phyloP scores from a whole-genome alignment of 2,113 vertebrate genomes.

The Periophthalmus modestus region DNA sequence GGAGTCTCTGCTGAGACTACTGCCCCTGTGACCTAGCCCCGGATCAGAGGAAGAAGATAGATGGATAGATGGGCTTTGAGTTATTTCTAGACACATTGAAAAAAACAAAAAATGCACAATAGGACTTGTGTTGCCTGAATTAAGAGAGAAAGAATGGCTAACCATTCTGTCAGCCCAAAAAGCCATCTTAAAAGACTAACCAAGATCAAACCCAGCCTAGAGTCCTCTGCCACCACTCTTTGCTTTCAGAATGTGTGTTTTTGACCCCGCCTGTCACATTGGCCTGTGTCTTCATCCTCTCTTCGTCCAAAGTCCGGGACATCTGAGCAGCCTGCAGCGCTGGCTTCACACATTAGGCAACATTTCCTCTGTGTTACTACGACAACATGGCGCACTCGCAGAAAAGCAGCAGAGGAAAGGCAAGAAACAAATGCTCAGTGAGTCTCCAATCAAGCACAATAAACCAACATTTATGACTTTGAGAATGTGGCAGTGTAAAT shows the following conservation, averaged over 20 bases:
- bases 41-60: too few species aligned
- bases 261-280: neutral
- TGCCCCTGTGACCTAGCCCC: too few species aligned
- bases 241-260: neutral
- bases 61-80: too few species aligned
- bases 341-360: conserved; percentile 20
- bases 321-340: conserved; percentile 35
- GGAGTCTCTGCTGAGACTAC: too few species aligned
- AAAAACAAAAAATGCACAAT: too few species aligned
- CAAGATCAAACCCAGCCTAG: neutral
- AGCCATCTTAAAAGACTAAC: neutral
- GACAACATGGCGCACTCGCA: conserved; percentile 21
- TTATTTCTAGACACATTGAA: too few species aligned
- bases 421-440: conserved; percentile 17
- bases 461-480: conserved; percentile 37
- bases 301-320: conserved; percentile 11
- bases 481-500: conserved; percentile 31
- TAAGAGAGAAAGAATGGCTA: neutral
- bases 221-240: neutral
- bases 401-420: neutral
- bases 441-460: conserved; percentile 54
- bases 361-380: conserved; percentile 23
- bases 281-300: neutral
- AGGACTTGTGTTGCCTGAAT: neutral
- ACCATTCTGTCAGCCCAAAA: neutral